These are phyloP conservation scores for Cygnus olor DNA, from an alignment of 2,797 vertebrate species.

Conservation along the genomic window DNA sequence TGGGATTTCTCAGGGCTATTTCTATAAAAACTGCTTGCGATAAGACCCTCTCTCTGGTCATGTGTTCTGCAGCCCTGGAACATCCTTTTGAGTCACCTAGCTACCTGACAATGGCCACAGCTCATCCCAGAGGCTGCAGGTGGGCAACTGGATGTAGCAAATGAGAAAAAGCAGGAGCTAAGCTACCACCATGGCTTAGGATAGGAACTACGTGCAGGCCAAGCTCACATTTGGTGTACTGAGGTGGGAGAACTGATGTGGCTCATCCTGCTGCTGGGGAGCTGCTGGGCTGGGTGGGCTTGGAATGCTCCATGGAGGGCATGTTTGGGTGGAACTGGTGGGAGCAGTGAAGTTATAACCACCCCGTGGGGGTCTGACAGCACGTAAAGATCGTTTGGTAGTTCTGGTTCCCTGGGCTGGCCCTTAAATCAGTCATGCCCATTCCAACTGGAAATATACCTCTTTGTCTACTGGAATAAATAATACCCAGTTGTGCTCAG, in stretches of 20 bases:
- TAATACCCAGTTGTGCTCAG: neutral
- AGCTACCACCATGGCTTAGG: fast-evolving
- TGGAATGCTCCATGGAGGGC: fast-evolving
- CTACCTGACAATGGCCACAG: neutral
- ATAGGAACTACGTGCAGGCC: fast-evolving
- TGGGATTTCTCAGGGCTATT: slow-evolving; percentile 62
- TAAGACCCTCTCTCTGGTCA: slow-evolving; percentile 21
- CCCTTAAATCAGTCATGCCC: neutral
- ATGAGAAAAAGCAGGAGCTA: neutral
- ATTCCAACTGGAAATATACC: neutral
- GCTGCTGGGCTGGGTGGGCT: neutral
- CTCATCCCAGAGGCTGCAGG: neutral
- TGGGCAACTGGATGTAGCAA: fast-evolving
- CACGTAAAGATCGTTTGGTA: fast-evolving
- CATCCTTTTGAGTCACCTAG: neutral
- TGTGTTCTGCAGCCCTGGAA: neutral
- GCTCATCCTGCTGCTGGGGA: neutral
- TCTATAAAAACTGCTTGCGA: slow-evolving; percentile 42
- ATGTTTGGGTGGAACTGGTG: fast-evolving
- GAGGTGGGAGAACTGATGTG: neutral
- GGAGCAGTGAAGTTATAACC: neutral
- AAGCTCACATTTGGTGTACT: fast-evolving
- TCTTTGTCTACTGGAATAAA: neutral
- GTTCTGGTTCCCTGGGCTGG: neutral
- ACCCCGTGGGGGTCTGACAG: fast-evolving